These are phyloP conservation scores for Eufriesea mexicana DNA, from an alignment of 1,140 invertebrate species.

Conservation along the genomic window DNA sequence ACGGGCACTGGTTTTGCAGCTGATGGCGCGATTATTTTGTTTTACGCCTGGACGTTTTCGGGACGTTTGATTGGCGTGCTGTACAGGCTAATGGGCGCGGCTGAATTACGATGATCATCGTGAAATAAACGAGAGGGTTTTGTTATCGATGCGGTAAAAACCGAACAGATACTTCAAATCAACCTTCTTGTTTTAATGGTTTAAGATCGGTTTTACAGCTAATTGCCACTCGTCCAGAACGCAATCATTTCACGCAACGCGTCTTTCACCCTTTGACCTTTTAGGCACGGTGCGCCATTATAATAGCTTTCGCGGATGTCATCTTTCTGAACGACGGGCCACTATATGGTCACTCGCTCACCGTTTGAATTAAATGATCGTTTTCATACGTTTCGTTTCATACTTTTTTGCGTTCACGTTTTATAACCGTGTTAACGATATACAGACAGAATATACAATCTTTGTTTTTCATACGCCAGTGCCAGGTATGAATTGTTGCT, in stretches of 20 bases:
- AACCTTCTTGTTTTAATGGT: neutral
- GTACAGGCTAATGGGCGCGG: conserved; percentile 1
- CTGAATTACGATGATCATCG: conserved; percentile 18
- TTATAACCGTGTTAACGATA: too few relatives aligned
- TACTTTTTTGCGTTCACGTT: too few relatives aligned
- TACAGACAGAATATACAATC: too few relatives aligned
- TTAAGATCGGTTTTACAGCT: neutral
- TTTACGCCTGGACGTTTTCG: conserved; percentile 11
- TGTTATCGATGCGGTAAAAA: neutral
- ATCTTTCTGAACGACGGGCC: too few relatives aligned
- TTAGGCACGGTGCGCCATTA: too few relatives aligned
- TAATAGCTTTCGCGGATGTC: too few relatives aligned
- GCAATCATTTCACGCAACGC: neutral
- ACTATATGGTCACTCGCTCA: too few relatives aligned
- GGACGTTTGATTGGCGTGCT: conserved; percentile 27
- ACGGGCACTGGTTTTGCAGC: neutral
- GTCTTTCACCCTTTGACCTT: neutral
- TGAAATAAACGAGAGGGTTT: conserved; percentile 13
- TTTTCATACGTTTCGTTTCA: too few relatives aligned
- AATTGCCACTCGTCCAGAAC: neutral
- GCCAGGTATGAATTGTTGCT: too few relatives aligned
- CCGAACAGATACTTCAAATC: neutral
- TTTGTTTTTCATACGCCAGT: too few relatives aligned
- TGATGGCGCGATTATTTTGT: conserved; percentile 36
- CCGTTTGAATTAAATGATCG: too few relatives aligned